These are phyloP conservation scores for Oncorhynchus kisutch DNA, from an alignment of 2,113 vertebrate genomes.

Conservation along the genomic window DNA sequence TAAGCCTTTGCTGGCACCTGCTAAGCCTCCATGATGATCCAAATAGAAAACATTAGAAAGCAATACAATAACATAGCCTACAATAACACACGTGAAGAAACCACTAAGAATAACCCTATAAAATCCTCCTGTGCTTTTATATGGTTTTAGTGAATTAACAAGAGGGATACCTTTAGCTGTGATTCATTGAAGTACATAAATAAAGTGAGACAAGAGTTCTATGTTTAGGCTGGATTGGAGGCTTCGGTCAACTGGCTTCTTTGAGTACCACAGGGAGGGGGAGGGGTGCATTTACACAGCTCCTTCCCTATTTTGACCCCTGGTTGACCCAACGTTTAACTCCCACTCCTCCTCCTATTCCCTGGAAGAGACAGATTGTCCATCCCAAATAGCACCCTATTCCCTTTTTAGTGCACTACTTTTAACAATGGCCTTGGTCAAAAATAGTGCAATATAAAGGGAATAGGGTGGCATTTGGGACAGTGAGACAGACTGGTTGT, in stretches of 20 bases:
- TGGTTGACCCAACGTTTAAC: slow-evolving; percentile 62
- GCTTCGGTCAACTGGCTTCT: slow-evolving; percentile 31
- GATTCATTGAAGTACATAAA: background rate
- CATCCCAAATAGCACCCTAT: background rate
- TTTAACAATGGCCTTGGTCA: too few relatives aligned
- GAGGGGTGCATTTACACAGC: slow-evolving; percentile 31
- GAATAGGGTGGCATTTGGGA: too few relatives aligned
- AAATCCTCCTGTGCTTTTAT: background rate
- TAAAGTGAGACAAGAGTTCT: background rate
- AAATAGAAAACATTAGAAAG: slow-evolving; percentile 20
- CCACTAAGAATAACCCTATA: slow-evolving; percentile 24
- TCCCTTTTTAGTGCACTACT: too few relatives aligned
- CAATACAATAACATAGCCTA: slow-evolving; percentile 22
- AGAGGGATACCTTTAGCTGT: background rate
- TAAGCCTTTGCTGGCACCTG: slow-evolving; percentile 4
- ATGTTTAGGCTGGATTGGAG: background rate
- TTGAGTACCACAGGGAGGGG: slow-evolving; percentile 22
- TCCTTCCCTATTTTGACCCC: slow-evolving; percentile 54
- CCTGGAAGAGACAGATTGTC: background rate
- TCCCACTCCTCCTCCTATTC: slow-evolving; percentile 32
- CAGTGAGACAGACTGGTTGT: slow-evolving; percentile 32
- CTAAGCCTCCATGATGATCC: background rate
- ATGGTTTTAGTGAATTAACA: background rate
- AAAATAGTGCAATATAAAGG: too few relatives aligned
- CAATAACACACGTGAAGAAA: slow-evolving; percentile 36